These are phyloP conservation scores for Probosciger aterrimus DNA, from an alignment of 2,113 vertebrate species.

Conservation along the genomic window DNA sequence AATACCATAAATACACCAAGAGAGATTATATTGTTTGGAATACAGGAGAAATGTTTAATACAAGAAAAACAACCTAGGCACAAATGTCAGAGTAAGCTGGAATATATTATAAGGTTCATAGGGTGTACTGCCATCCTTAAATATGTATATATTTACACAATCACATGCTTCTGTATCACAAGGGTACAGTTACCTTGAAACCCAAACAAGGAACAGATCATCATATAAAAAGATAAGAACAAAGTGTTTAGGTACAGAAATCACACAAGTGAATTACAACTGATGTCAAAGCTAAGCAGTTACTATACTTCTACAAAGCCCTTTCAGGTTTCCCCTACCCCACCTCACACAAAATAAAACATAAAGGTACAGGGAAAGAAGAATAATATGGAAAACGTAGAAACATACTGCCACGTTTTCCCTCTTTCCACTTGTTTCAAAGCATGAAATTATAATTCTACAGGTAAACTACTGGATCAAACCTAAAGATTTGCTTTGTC, in stretches of 20 bases:
- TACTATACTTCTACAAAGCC: background rate
- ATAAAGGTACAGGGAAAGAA: background rate
- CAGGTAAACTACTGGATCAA: background rate
- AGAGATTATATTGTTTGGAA: background rate
- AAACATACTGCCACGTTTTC: background rate
- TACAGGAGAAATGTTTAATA: background rate
- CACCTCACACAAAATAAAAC: background rate
- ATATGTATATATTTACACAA: background rate
- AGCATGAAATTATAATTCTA: background rate
- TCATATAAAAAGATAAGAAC: conserved; percentile 17
- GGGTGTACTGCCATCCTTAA: background rate
- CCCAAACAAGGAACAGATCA: background rate
- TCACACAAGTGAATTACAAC: background rate
- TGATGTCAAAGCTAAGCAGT: background rate
- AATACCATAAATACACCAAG: background rate
- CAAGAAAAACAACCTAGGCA: fast-evolving
- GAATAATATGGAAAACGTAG: background rate
- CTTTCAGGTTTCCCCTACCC: background rate
- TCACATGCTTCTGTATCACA: conserved; percentile 19
- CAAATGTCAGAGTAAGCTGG: background rate
- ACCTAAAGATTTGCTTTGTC: background rate
- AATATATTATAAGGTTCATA: background rate
- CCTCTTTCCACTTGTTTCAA: background rate
- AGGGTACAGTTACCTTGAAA: conserved; percentile 57
- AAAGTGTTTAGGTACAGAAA: background rate